Percentiles rank a stretch among this genome's conserved stretches.
These are phyloP conservation scores for Bucco capensis DNA, from an alignment of 2,113 vertebrate genomes.

Conservation along the genomic window DNA sequence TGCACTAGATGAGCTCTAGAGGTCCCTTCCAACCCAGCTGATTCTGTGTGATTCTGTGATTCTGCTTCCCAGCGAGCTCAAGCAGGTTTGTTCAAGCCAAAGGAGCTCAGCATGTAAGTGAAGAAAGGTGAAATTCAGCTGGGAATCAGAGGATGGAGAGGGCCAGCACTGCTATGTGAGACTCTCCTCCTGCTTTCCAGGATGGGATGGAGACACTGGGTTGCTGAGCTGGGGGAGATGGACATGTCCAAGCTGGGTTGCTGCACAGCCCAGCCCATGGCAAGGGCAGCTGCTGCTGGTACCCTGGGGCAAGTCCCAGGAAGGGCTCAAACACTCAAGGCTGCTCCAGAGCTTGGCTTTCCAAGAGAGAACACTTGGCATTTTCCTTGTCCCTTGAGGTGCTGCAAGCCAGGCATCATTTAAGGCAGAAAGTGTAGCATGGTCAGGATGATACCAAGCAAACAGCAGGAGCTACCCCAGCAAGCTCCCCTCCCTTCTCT, in stretches of 20 bases:
- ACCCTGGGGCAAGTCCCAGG: not conserved
- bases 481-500: not conserved
- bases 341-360: not conserved
- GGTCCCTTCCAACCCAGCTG: too few relatives aligned
- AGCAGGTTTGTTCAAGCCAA: accelerated
- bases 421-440: not conserved
- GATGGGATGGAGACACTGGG: not conserved
- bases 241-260: too few relatives aligned
- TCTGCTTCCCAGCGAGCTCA: not conserved
- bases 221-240: too few relatives aligned
- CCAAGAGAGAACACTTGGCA: not conserved
- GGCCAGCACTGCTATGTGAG: not conserved
- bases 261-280: too few relatives aligned
- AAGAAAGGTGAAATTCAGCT: not conserved
- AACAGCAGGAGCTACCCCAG: not conserved
- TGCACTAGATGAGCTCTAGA: too few relatives aligned
- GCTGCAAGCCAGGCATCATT: not conserved
- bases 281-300: not conserved
- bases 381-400: not conserved
- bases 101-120: accelerated
- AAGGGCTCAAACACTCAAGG: accelerated
- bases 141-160: not conserved
- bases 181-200: not conserved
- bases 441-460: not conserved
- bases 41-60: not conserved